phyloP scores from a whole-genome alignment of 2,888 invertebrate genomes.

The Pseudolycoriella hygida region DNA sequence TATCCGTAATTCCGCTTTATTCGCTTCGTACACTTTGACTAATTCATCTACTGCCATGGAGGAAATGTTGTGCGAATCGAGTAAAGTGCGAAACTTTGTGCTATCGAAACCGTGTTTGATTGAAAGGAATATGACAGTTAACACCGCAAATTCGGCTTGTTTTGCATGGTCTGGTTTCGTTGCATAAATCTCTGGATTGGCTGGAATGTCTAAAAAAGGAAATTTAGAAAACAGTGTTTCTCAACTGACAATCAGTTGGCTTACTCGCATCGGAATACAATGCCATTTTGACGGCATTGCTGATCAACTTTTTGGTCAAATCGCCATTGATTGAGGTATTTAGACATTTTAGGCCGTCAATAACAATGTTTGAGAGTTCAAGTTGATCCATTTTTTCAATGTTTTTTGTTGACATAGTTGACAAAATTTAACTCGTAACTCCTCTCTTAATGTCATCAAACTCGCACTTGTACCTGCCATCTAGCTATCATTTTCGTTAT shows the following conservation, averaged over 20 bases:
- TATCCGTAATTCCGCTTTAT: slow-evolving; percentile 21
- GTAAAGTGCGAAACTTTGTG: slow-evolving; percentile 17
- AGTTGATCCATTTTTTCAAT: slow-evolving; percentile 3
- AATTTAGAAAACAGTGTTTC: background rate
- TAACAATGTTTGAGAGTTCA: slow-evolving; percentile 18
- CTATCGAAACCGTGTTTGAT: slow-evolving; percentile 21
- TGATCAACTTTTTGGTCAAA: slow-evolving; percentile 22
- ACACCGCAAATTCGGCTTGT: slow-evolving; percentile 26
- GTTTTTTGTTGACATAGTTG: no score
- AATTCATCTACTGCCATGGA: slow-evolving; percentile 20
- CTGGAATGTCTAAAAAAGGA: slow-evolving; percentile 20
- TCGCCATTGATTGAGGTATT: slow-evolving; percentile 18
- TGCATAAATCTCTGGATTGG: slow-evolving; percentile 27
- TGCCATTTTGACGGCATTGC: slow-evolving; percentile 23
- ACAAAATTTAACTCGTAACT: no score
- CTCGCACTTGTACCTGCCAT: no score
- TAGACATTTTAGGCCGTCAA: slow-evolving; percentile 22
- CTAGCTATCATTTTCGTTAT: no score
- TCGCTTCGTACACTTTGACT: slow-evolving; percentile 20
- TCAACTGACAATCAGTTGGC: slow-evolving; percentile 6
- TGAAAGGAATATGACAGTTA: slow-evolving; percentile 20
- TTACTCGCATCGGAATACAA: slow-evolving; percentile 26
- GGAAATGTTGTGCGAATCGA: slow-evolving; percentile 18
- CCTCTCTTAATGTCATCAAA: no score
- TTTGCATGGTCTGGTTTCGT: slow-evolving; percentile 22